Evolutionary conservation across 2,888 invertebrate species (phyloP), one percentile per base, ranked within the genome.

Genomic region (Tetrapedia diversipes): DNA sequence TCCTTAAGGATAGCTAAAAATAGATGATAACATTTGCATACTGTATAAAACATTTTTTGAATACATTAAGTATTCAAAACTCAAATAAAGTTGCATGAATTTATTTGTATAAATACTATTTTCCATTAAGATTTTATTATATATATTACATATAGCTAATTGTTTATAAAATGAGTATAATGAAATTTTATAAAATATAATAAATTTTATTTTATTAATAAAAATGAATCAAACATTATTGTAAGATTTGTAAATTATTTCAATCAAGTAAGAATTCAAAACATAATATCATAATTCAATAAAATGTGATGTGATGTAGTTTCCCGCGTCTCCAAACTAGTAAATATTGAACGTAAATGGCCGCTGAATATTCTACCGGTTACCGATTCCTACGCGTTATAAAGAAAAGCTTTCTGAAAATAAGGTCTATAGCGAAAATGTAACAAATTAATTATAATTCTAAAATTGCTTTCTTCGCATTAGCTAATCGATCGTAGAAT

Each of bases 1-100:
- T 95, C 95, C 92, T 97, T 96, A 32, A 98, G 94, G 89, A 98
- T 97, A 68, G 95, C 97, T 97, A 92, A 47, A 88, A 82, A 77
- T 81, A 81, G 61, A 53, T 41, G 34, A 57, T 19, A 19, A 34
- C 24, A 29, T 0, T 47, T 47, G 22, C 0, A 47, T 39, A 37
- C 11, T 37, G 22, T 3, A 3, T 7, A 10, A 34, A 56, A 39
- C 45, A 45, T 56, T 60, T 7, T 7, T 14, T 14, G 0, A 3
- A 11, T 32, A 4, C 7, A 1, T 22, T 14, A 4, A 37, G 10
- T 24, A 16, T 56, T 16, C 2, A 10, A 56, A 22, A 22, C 22
- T 34, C 22, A 3, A 54, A 7, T 4, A 16, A 37, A 3, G 7
- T 0, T 16, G 39, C 7, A 2, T 10, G 16, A 34, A 6, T 56